Evolutionary conservation across 2,888 invertebrate genomes (phyloP).

Genomic region (Metopia argyrocephala): DNA sequence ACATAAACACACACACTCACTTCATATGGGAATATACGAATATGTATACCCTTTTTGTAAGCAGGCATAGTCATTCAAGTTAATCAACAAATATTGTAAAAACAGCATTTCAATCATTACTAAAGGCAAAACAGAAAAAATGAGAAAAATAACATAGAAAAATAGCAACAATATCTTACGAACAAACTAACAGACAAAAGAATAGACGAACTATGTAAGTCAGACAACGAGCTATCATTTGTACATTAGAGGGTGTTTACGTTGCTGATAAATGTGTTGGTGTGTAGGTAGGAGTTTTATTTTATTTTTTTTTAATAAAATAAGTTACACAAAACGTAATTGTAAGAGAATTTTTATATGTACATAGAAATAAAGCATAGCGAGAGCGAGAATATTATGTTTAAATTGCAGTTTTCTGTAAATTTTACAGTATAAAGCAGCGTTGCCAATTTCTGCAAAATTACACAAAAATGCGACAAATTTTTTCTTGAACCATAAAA

Average conservation of each 20-base stretch:
- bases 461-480: no score
- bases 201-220: no score
- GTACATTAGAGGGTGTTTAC: slow-evolving; percentile 58
- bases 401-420: no score
- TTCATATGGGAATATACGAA: neutral
- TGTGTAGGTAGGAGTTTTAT: neutral
- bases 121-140: neutral
- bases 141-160: slow-evolving; percentile 9
- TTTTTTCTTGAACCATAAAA: no score
- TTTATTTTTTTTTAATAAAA: no score
- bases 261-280: neutral
- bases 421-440: no score
- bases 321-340: no score
- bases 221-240: slow-evolving; percentile 18
- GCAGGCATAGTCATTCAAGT: slow-evolving; percentile 27
- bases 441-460: no score
- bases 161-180: slow-evolving; percentile 17
- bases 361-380: no score
- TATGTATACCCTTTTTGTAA: neutral
- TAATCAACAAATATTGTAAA: slow-evolving; percentile 53
- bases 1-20: slow-evolving; percentile 16
- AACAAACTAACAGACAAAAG: neutral
- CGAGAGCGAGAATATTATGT: no score
- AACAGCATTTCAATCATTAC: slow-evolving; percentile 5
- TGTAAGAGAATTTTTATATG: no score